Percentiles rank a stretch among this genome's conserved stretches.
Evolutionary conservation across 2,113 vertebrate species (phyloP).

Genomic region (Crotalus tigris): DNA sequence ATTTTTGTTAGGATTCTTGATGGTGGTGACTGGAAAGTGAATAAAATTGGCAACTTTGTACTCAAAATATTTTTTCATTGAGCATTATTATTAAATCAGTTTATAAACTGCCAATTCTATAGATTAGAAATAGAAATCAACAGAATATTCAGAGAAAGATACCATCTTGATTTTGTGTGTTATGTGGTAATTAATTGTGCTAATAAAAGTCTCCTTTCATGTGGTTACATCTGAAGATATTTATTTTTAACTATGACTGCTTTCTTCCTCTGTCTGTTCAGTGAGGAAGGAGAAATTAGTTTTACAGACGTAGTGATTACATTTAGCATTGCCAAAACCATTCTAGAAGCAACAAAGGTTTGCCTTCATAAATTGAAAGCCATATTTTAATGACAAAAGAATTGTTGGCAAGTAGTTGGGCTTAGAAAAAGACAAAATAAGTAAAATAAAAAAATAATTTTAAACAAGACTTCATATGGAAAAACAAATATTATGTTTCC

Average conservation of each 20-base stretch:
- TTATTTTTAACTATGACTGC: not conserved
- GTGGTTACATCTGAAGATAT: not conserved
- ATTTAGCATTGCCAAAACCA: constrained; percentile 5
- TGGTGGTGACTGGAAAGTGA: not conserved
- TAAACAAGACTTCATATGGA: constrained; percentile 10
- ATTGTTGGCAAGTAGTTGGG: not conserved
- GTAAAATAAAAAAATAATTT: not conserved
- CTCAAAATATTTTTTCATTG: not conserved
- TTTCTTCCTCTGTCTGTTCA: not conserved
- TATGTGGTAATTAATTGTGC: not conserved
- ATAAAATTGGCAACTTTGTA: not conserved
- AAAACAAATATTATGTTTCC: constrained; percentile 22
- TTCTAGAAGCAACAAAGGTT: not conserved
- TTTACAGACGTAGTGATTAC: not conserved
- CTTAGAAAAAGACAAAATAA: not conserved
- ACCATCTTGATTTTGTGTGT: not conserved
- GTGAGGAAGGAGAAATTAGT: not conserved
- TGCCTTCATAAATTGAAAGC: constrained; percentile 17
- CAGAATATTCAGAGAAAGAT: not conserved
- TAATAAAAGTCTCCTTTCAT: not conserved
- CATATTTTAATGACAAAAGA: constrained; percentile 1
- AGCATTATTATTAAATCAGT: not conserved
- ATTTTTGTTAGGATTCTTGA: not conserved
- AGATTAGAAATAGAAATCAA: not conserved
- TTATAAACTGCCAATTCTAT: not conserved